Evolutionary conservation across 2,888 invertebrate species (phyloP).

Genomic region (Folsomia manolachei): DNA sequence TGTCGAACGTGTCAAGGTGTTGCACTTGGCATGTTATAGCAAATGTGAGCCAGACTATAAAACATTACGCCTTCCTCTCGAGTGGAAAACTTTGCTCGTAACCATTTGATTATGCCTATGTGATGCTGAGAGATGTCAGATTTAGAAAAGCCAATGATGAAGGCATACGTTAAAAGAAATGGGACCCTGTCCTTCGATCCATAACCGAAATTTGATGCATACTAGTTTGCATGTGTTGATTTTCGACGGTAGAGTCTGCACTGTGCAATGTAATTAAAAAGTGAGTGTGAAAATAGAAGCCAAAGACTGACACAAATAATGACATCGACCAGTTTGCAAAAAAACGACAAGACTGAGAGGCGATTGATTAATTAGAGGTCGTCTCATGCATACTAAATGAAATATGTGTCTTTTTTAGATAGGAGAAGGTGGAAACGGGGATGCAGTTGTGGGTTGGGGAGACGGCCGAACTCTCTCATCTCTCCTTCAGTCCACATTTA

Average conservation of each 20-base stretch:
- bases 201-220: too few species aligned
- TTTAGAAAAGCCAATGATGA: too few species aligned
- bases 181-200: too few species aligned
- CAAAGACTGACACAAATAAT: too few species aligned
- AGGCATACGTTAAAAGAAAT: too few species aligned
- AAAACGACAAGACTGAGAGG: background rate
- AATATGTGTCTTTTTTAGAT: background rate
- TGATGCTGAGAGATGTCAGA: too few species aligned
- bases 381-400: background rate
- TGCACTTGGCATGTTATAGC: background rate
- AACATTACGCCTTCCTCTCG: background rate
- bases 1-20: background rate
- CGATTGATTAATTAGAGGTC: slow-evolving; percentile 2
- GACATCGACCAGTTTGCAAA: too few species aligned
- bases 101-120: background rate
- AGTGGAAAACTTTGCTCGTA: background rate
- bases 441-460: slow-evolving; percentile 44
- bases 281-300: too few species aligned
- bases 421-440: slow-evolving; percentile 30
- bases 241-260: too few species aligned
- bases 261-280: too few species aligned
- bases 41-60: slow-evolving; percentile 7
- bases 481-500: slow-evolving; percentile 45
- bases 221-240: too few species aligned
- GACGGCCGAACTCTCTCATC: slow-evolving; percentile 34